Evolutionary conservation across 2,888 invertebrate genomes (phyloP), one percentile per base, ranked within the genome.

Genomic region (Euzetes globulus): DNA sequence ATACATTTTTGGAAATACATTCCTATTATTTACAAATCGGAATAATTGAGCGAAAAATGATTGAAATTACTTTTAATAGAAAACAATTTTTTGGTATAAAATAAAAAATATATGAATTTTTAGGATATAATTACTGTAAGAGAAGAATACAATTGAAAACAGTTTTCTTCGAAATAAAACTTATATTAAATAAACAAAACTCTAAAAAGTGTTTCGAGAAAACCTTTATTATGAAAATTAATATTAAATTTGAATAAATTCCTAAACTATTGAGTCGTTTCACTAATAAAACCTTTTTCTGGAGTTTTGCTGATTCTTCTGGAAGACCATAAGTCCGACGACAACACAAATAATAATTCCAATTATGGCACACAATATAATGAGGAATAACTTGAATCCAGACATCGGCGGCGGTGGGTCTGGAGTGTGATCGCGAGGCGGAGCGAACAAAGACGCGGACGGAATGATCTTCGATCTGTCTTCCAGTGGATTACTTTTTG

Each of bases 261-360:
- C 19, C 47, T 47, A 52, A 19, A 19, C 52, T n/a, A n/a, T 52
- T 19, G 52, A 52, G 19, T 17, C 17, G 52, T 19, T 52, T 29
- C 13, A 58, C 83, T 83, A 90, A 81, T 90, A 89, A 84, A 94
- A 90, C 80, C 95, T 87, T 84, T 97, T 97, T 80, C 93, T 87
- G 76, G 89, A 89, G 78, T 91, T 90, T 81, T 94, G 92, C 82
- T 92, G 91, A 76, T 91, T 89, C 82, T 95, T 95, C 82, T 94
- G 93, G 82, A 95, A 95, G 82, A 92, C 90, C 86, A 95, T 91
- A 77, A 96, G 90, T 37, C 91, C 94, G 73, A 95, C 87, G 3
- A 95, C 91, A 0, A 91, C 89, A 77, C 91, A 87, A 0, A 90
- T 91, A 60, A 92, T 90, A 13, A 95, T 83, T 2, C 90, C 90